Base-by-base conservation (phyloP, 2,797 vertebrate species). In the Nasua narica region DNA sequence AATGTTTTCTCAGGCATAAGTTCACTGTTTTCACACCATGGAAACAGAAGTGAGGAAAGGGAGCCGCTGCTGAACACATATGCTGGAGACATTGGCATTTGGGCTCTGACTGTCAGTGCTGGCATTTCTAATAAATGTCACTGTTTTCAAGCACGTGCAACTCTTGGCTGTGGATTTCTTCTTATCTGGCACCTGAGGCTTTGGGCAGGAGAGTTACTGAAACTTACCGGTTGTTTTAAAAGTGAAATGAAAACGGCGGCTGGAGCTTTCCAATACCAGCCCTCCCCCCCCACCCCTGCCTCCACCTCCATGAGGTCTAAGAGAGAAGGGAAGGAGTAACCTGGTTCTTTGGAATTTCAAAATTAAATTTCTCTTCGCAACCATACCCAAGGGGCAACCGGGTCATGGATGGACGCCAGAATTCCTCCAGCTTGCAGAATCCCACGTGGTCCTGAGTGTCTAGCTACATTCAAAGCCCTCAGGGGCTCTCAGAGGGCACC, bases 311-410 rank as follows among this genome's bases (percentile, higher is more conserved):
- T 48, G 46, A 94, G n/a, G 81, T 74, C 85, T 90, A 69, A 83
- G 76, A 43, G 48, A 27, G 69, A 84, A n/a, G 76, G 70, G 52
- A 56, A 94, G 86, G 91, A 95, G 67, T 32, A 86, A 86, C 52
- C 54, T 13, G 14, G 50, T 62, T 84, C 88, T 93, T 35, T 82
- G 87, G 76, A 97, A 96, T 84, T 93, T 93, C 65, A 83, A 84
- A 95, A 93, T 94, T 56, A 94, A 62, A 77, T 84, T 84, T 95
- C 62, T 91, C 72, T 83, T 92, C 25, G 60, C 50, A 77, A 37
- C 25, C 32, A 27, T 14, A 35, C 10, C 50, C 78, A 46, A 19
- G 19, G 83, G 85, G 79, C 56, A 70, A 37, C 12, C 16, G 37
- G 12, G 58, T 29, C 18, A 48, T 25, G 46, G 93, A 54, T 27